Conservation (phyloP, 2,797 vertebrate genomes). For the Diceros bicornis region DNA sequence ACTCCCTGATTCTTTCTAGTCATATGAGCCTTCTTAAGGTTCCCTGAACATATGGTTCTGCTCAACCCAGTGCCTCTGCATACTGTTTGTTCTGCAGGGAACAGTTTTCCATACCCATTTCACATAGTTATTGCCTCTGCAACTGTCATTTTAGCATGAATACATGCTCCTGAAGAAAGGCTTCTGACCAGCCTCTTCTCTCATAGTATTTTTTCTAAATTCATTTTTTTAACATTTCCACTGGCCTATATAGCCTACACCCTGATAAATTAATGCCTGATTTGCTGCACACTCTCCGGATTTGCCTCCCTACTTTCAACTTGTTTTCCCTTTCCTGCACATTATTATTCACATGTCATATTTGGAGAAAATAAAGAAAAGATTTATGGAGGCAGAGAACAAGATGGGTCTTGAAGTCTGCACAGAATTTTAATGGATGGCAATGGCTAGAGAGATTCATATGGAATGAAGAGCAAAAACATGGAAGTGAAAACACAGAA, state of each 20-base stretch:
- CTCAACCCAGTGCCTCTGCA: not conserved
- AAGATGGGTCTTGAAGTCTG: not conserved
- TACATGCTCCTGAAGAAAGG: not conserved
- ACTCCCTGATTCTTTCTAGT: not conserved
- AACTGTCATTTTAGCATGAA: not conserved
- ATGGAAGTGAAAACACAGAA: not conserved
- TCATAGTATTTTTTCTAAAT: conserved; percentile 41
- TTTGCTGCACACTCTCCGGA: not conserved
- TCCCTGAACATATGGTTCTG: not conserved
- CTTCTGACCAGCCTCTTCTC: not conserved
- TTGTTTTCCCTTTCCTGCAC: not conserved
- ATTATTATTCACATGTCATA: not conserved
- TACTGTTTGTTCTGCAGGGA: not conserved
- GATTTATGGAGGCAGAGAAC: not conserved
- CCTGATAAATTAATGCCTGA: not conserved
- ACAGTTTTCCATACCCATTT: not conserved
- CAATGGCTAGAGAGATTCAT: not conserved
- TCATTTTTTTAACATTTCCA: not conserved
- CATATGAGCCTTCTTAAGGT: not conserved
- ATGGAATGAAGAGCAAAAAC: not conserved
- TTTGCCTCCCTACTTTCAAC: not conserved
- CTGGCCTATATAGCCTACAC: not conserved
- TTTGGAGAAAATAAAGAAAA: not conserved
- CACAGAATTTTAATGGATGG: not conserved
- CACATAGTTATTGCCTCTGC: not conserved